A percentile compares a stretch with the other conserved stretches of the same genome.
These are phyloP conservation scores for Melanotaenia maccullochi DNA, from an alignment of 2,797 vertebrate species.

Conservation along the genomic window DNA sequence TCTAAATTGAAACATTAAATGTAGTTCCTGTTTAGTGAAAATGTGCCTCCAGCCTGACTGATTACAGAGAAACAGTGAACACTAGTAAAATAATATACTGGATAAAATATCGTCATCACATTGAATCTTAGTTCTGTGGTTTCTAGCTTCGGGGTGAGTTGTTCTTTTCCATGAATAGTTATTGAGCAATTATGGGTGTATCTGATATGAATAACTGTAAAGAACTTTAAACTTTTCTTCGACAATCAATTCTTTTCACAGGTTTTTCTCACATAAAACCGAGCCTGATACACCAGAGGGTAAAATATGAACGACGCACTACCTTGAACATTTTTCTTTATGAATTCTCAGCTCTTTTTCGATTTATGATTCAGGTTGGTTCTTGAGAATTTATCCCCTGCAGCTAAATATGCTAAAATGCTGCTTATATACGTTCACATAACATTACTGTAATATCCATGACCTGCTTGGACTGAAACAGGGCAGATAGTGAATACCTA, in stretches of 20 bases:
- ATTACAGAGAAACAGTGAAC: not conserved
- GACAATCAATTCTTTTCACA: constrained; percentile 28
- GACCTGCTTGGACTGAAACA: constrained; percentile 34
- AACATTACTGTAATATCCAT: constrained; percentile 47
- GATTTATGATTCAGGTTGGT: constrained; percentile 49
- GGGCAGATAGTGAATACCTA: constrained; percentile 21
- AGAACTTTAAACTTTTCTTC: constrained; percentile 12
- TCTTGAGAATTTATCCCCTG: constrained; percentile 37
- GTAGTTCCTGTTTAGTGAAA: too few species aligned
- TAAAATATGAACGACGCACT: constrained; percentile 44
- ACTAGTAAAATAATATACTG: not conserved
- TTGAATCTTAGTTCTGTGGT: constrained; percentile 1
- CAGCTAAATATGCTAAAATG: constrained; percentile 62
- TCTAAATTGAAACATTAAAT: not conserved
- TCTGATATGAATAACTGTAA: constrained; percentile 32
- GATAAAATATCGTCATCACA: constrained; percentile 6
- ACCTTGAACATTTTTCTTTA: constrained; percentile 40
- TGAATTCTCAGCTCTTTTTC: constrained; percentile 25
- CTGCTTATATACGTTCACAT: constrained; percentile 56
- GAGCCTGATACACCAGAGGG: constrained; percentile 18
- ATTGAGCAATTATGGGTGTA: constrained; percentile 18
- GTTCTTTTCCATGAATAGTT: constrained; percentile 24
- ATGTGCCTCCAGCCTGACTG: not conserved
- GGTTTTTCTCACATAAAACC: constrained; percentile 47
- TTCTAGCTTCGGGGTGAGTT: constrained; percentile 20